phyloP scores from a whole-genome alignment of 2,113 vertebrate genomes.

The Rhabdornis inornatus region DNA sequence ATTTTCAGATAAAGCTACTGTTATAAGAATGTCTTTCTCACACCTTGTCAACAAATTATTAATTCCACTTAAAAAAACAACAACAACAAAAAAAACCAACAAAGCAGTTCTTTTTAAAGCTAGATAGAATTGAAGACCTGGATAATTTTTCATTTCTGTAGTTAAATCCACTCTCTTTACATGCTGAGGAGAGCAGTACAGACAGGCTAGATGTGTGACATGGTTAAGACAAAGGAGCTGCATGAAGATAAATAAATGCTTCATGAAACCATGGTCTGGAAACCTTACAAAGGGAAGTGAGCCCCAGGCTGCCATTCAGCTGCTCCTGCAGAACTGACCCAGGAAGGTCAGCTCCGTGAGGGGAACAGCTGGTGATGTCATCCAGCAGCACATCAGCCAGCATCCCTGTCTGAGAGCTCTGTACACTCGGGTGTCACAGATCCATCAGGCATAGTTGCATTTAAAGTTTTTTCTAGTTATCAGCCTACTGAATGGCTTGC shows the following conservation, averaged over 20 bases:
- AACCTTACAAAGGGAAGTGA: neutral
- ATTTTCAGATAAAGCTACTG: neutral
- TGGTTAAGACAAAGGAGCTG: neutral
- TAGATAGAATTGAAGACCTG: neutral
- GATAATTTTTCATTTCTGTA: neutral
- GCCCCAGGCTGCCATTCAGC: neutral
- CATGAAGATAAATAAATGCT: neutral
- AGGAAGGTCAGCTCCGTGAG: neutral
- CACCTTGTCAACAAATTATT: neutral
- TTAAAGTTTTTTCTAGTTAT: neutral
- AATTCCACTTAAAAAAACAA: neutral
- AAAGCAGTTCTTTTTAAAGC: neutral
- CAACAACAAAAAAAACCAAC: fast-evolving
- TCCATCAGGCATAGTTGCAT: neutral
- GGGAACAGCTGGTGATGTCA: fast-evolving
- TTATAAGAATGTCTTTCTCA: neutral
- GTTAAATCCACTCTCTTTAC: neutral
- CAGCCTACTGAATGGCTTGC: neutral
- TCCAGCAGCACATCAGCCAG: neutral
- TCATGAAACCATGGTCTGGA: neutral
- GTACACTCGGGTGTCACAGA: neutral
- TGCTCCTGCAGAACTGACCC: neutral
- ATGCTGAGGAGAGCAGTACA: neutral
- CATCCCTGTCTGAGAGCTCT: neutral
- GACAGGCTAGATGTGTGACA: fast-evolving